A percentile compares a stretch with the other conserved stretches of the same genome.
Conservation (phyloP, 2,797 vertebrate species). For the Erpetoichthys calabaricus region DNA sequence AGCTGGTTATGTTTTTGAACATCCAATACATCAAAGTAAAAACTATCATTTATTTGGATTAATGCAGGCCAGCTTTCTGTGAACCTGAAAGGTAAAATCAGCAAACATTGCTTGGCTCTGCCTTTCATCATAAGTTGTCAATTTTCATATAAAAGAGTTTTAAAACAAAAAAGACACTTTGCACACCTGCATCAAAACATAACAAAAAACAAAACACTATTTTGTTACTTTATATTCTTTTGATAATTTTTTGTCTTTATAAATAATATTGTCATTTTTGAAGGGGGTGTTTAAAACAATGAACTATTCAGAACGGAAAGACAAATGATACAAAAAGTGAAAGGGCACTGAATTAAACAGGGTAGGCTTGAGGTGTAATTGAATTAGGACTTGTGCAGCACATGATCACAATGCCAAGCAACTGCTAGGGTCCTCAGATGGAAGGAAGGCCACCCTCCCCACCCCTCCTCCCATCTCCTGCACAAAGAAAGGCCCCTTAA, state of each 20-base stretch:
- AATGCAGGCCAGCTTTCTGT: too few species aligned
- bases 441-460: constrained; percentile 45
- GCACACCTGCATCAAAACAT: constrained; percentile 2
- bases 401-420: constrained; percentile 53
- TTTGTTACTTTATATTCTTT: constrained; percentile 40
- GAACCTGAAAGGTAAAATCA: too few species aligned
- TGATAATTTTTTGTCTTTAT: constrained; percentile 19
- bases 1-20: too few species aligned
- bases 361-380: constrained; percentile 64
- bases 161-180: constrained; percentile 20
- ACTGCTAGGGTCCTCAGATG: constrained; percentile 41
- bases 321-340: constrained; percentile 60
- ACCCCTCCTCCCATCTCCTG: constrained; percentile 2
- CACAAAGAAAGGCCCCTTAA: constrained; percentile 50
- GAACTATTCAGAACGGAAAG: constrained; percentile 52
- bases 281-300: constrained; percentile 41
- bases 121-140: constrained; percentile 52
- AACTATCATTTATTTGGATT: too few species aligned
- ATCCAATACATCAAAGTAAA: too few species aligned
- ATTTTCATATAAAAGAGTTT: constrained; percentile 64
- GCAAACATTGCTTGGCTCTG: constrained; percentile 17
- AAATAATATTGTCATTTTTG: constrained; percentile 20
- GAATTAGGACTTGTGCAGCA: constrained; percentile 54
- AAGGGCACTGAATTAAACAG: constrained; percentile 62
- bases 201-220: constrained; percentile 17